phyloP scores from a whole-genome alignment of 2,797 vertebrate genomes.

The Gadopsis bispinosus region DNA sequence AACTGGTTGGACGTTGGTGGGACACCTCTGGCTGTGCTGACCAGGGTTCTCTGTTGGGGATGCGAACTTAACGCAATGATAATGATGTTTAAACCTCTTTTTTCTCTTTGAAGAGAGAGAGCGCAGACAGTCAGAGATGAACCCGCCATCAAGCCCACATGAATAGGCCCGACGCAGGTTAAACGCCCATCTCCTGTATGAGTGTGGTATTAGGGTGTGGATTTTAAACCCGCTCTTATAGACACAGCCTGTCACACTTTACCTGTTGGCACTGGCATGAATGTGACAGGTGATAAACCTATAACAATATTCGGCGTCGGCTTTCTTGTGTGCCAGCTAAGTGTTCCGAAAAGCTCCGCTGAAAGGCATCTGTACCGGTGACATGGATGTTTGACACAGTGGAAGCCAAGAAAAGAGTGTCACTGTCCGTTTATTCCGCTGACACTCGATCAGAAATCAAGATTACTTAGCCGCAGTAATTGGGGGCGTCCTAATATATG shows the following conservation, averaged over 20 bases:
- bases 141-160: accelerated
- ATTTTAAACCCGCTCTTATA: neutral
- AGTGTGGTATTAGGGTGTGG: neutral
- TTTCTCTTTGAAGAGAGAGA: neutral
- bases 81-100: neutral
- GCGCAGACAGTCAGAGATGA: neutral
- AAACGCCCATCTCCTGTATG: too few species aligned
- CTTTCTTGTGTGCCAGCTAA: neutral
- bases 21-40: neutral
- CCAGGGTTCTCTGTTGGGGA: neutral
- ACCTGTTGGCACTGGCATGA: neutral
- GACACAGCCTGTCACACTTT: neutral
- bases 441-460: neutral
- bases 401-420: conserved; percentile 13
- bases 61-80: neutral
- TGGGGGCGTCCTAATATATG: too few species aligned
- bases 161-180: neutral
- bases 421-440: neutral
- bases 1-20: neutral
- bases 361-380: conserved; percentile 10
- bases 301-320: neutral
- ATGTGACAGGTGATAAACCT: conserved; percentile 5
- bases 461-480: neutral
- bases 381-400: conserved; percentile 35
- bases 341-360: conserved; percentile 19